Percentiles rank a stretch among this genome's conserved stretches.
Evolutionary conservation across 2,797 vertebrate species (phyloP).

Genomic region (Galagoides demidoff): DNA sequence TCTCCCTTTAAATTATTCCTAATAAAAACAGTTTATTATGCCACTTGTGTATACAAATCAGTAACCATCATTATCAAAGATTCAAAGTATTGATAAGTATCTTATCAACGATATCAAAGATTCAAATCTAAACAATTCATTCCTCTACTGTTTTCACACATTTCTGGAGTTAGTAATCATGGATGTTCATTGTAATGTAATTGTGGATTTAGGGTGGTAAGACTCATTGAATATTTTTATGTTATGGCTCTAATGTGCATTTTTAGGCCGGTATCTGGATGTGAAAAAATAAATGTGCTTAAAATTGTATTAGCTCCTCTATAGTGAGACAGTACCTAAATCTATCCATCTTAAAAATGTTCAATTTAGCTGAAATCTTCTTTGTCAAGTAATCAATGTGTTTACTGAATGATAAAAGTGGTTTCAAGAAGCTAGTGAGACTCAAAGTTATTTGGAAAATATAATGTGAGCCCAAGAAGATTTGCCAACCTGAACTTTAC

Average conservation of each 20-base stretch:
- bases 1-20: slow-evolving; percentile 26
- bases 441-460: slow-evolving; percentile 58
- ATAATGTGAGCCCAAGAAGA: slow-evolving; percentile 45
- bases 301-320: slow-evolving; percentile 67
- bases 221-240: slow-evolving; percentile 61
- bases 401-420: slow-evolving; percentile 77
- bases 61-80: background rate
- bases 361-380: slow-evolving; percentile 70
- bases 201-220: background rate
- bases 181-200: slow-evolving; percentile 59
- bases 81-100: slow-evolving; percentile 19
- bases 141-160: slow-evolving; percentile 48
- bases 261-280: slow-evolving; percentile 29
- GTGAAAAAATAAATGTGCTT: slow-evolving; percentile 71
- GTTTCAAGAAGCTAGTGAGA: slow-evolving; percentile 62
- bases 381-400: slow-evolving; percentile 74
- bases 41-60: slow-evolving; percentile 33
- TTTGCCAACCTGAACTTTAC: slow-evolving; percentile 65
- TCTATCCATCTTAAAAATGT: slow-evolving; percentile 57
- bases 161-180: slow-evolving; percentile 18
- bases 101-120: background rate
- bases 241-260: background rate
- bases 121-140: slow-evolving; percentile 41
- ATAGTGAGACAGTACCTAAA: slow-evolving; percentile 68
- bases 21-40: background rate